These are phyloP conservation scores for Scaptomyza caliginosa DNA, from an alignment of 2,888 invertebrate species.

Conservation along the genomic window DNA sequence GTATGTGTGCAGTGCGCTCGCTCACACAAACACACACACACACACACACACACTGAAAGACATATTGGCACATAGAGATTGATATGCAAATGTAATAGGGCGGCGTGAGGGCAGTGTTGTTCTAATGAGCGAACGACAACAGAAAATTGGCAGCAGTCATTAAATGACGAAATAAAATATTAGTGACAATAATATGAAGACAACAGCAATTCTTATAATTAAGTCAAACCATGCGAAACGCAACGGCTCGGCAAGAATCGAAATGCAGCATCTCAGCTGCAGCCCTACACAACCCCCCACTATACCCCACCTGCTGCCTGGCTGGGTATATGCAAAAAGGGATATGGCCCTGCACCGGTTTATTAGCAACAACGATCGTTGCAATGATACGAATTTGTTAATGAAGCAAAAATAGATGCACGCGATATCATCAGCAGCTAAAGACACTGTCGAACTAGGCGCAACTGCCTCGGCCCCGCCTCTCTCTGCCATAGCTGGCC, in stretches of 20 bases:
- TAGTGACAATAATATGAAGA: constrained; percentile 76
- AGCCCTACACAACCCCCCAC: constrained; percentile 20
- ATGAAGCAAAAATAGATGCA: constrained; percentile 79
- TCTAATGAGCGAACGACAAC: constrained; percentile 72
- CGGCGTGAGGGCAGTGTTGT: constrained; percentile 32
- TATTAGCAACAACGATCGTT: constrained; percentile 73
- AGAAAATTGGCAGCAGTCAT: constrained; percentile 73
- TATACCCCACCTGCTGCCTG: constrained; percentile 9
- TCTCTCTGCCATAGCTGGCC: constrained; percentile 36
- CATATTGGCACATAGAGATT: constrained; percentile 2
- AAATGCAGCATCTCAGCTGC: constrained; percentile 69
- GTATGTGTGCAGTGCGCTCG: constrained; percentile 16
- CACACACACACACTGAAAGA: constrained; percentile 13
- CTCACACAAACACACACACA: constrained; percentile 19
- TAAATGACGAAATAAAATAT: constrained; percentile 71
- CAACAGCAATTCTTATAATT: constrained; percentile 78
- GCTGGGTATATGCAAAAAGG: constrained; percentile 37
- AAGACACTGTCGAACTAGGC: constrained; percentile 40
- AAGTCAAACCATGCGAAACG: constrained; percentile 80
- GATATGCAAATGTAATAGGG: constrained; percentile 28
- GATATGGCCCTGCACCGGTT: constrained; percentile 56
- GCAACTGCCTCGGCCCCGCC: constrained; percentile 76
- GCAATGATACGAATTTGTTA: constrained; percentile 74
- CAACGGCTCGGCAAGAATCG: constrained; percentile 74
- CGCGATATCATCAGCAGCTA: constrained; percentile 52